Evolutionary conservation across 2,797 vertebrate genomes (phyloP).

Genomic region (Takifugu rubripes): DNA sequence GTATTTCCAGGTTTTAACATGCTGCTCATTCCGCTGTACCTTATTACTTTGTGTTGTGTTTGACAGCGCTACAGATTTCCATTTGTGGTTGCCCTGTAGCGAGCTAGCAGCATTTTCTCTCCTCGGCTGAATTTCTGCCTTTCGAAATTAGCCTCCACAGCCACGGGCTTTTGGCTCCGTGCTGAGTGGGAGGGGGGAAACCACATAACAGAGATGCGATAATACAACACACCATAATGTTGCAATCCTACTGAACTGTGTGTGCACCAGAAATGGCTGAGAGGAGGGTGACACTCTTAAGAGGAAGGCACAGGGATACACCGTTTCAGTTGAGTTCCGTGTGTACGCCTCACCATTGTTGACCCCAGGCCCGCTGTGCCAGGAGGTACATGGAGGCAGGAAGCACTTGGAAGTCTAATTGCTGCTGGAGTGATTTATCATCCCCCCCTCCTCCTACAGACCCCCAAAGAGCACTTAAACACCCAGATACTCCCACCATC

Average conservation of each 20-base stretch:
- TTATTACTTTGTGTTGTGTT: slow-evolving; percentile 46
- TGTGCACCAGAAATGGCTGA: slow-evolving; percentile 22
- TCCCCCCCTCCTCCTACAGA: slow-evolving; percentile 27
- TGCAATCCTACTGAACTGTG: slow-evolving; percentile 10
- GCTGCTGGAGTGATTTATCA: slow-evolving; percentile 57
- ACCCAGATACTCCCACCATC: slow-evolving; percentile 32
- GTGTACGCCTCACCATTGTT: slow-evolving; percentile 35
- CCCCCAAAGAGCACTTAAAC: slow-evolving; percentile 38
- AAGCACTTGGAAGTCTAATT: slow-evolving; percentile 52
- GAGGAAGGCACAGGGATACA: slow-evolving; percentile 25
- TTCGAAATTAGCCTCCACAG: slow-evolving; percentile 19
- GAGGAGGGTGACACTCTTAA: slow-evolving; percentile 22
- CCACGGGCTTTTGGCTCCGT: slow-evolving; percentile 5
- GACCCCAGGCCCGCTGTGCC: slow-evolving; percentile 38
- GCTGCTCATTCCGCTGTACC: slow-evolving; percentile 40
- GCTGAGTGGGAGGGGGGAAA: not conserved
- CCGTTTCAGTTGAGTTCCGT: slow-evolving; percentile 44
- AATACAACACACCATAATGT: slow-evolving; percentile 7
- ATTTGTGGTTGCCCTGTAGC: slow-evolving; percentile 39
- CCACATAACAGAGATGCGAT: slow-evolving; percentile 16
- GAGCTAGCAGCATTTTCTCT: slow-evolving; percentile 22
- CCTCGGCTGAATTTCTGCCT: slow-evolving; percentile 21
- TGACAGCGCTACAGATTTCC: slow-evolving; percentile 50
- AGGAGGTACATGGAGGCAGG: slow-evolving; percentile 43
- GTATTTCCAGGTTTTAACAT: slow-evolving; percentile 52